Percentiles rank a stretch among this genome's conserved stretches.
These are phyloP conservation scores for Lepus americanus DNA, from an alignment of 2,113 vertebrate genomes.

Conservation along the genomic window DNA sequence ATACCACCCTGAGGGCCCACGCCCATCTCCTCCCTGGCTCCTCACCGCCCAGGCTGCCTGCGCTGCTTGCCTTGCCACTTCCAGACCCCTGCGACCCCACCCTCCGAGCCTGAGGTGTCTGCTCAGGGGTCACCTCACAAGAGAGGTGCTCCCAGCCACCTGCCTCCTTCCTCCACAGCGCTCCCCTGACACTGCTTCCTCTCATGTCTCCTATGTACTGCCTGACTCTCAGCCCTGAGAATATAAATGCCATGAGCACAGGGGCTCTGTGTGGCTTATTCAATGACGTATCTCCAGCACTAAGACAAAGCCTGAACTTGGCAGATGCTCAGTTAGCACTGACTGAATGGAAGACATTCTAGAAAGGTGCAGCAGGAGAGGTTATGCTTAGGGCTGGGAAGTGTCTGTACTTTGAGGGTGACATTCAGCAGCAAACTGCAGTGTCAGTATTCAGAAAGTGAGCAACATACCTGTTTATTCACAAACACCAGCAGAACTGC, in stretches of 20 bases:
- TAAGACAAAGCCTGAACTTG: slow-evolving; percentile 28
- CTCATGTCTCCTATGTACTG: not conserved
- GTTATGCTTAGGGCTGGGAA: not conserved
- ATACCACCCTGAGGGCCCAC: not conserved
- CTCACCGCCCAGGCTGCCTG: no score
- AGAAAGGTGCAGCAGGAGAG: not conserved
- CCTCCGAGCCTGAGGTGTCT: not conserved
- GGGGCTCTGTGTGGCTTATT: not conserved
- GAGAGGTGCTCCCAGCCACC: not conserved
- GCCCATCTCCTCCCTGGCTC: not conserved
- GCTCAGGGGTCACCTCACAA: not conserved
- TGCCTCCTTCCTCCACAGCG: not conserved
- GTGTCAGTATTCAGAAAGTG: not conserved
- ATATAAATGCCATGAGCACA: not conserved
- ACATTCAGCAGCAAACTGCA: not conserved
- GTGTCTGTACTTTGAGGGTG: not conserved
- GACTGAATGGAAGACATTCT: not conserved
- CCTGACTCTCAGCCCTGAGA: not conserved
- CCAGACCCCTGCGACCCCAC: no score
- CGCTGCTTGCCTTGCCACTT: no score
- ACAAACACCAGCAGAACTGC: slow-evolving; percentile 91
- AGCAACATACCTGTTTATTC: slow-evolving; percentile 90
- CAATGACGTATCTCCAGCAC: not conserved
- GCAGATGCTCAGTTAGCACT: not conserved
- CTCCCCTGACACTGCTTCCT: not conserved